Conservation (phyloP, 2,888 invertebrate genomes). For the Pocota personata region DNA sequence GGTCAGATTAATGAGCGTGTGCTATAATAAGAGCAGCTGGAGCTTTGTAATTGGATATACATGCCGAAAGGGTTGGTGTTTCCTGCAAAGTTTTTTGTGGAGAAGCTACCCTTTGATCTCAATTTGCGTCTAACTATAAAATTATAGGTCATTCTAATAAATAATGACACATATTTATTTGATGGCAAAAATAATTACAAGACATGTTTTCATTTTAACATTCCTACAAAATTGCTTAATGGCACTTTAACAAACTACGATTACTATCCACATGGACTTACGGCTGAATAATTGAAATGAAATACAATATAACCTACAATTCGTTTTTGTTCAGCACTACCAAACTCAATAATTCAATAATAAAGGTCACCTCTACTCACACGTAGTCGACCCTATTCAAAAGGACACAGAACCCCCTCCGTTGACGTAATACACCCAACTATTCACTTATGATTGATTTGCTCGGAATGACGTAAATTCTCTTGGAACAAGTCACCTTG, state of each 20-base stretch:
- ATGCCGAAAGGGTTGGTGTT: too few species aligned
- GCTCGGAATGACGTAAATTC: not conserved
- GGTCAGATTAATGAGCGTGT: too few species aligned
- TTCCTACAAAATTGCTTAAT: not conserved
- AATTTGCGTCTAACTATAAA: too few species aligned
- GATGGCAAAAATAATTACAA: not conserved
- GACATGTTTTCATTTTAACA: not conserved
- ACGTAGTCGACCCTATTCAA: not conserved
- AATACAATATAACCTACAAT: too few species aligned
- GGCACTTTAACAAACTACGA: not conserved
- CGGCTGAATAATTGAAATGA: not conserved
- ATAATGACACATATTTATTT: not conserved
- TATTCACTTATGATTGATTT: slow-evolving; percentile 2
- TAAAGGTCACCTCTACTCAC: not conserved
- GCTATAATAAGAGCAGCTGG: too few species aligned
- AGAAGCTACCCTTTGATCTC: too few species aligned
- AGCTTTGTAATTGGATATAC: too few species aligned
- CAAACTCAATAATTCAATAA: not conserved
- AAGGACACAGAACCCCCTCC: not conserved
- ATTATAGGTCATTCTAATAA: too few species aligned
- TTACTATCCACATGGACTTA: not conserved
- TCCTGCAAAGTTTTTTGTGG: too few species aligned
- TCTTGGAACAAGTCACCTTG: not conserved
- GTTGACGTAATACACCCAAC: not conserved
- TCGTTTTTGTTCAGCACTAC: not conserved